A percentile compares a stretch with the other conserved stretches of the same genome.
These are phyloP conservation scores for Cydia splendana DNA, from an alignment of 1,140 invertebrate species.

Conservation along the genomic window DNA sequence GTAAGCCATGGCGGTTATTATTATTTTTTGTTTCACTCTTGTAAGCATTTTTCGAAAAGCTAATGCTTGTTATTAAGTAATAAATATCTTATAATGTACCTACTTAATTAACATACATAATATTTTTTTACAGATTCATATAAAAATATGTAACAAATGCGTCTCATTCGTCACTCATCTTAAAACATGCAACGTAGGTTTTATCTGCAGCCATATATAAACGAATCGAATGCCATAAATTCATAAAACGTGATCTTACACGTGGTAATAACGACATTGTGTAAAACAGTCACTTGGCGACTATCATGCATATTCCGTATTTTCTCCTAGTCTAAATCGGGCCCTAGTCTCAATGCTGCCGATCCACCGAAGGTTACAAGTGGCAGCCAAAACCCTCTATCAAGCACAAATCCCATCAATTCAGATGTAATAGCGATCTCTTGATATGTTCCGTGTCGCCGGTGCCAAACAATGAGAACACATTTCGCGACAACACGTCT, in stretches of 20 bases:
- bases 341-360: conserved; percentile 17
- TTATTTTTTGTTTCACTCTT: too few species aligned
- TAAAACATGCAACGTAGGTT: too few species aligned
- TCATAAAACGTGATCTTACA: background rate
- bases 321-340: conserved; percentile 26
- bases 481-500: conserved; percentile 38
- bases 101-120: too few species aligned
- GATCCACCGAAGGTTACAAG: conserved; percentile 15
- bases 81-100: too few species aligned
- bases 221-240: too few species aligned
- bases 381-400: conserved; percentile 25
- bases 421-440: conserved; percentile 29
- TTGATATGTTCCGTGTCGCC: conserved; percentile 39
- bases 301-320: conserved; percentile 1
- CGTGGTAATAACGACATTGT: background rate
- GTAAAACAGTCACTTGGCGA: conserved; percentile 3
- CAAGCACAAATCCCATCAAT: conserved; percentile 44
- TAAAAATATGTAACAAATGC: too few species aligned
- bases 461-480: conserved; percentile 50
- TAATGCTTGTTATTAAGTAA: too few species aligned
- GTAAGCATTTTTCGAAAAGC: too few species aligned
- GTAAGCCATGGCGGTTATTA: too few species aligned
- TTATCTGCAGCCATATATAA: too few species aligned
- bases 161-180: too few species aligned
- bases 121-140: too few species aligned